Base-by-base conservation (phyloP, 2,797 vertebrate species). In the Sarcophilus harrisii region DNA sequence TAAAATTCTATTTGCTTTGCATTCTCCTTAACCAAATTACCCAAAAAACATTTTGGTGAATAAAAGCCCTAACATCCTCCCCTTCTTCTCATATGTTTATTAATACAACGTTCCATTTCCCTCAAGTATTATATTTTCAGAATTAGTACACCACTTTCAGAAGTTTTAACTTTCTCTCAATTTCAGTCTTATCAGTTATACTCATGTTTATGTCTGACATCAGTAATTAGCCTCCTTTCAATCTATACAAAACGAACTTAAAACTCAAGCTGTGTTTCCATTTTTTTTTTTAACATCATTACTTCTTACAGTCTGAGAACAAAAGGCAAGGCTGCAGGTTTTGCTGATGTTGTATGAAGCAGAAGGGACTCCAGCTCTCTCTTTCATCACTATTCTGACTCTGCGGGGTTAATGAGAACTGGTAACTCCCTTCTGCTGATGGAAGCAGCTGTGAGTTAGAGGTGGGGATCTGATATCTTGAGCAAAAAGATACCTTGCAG, bases 351-450 rank as follows among this genome's bases (percentile, higher is more conserved):
- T 30, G 49, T 54, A 55, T 55, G 30, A 57, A 45, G 90, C 29
- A 57, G 49, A 24, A 11, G 10, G 0, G 0, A 0, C 49, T 29
- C 27, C 0, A 0, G 11, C 0, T 0, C 29, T 57, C 30, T 0
- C 0, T 3, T 27, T 57, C 29, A 1, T 90, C 60, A 18, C 59
- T 3, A 1, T 38, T 11, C 13, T 0, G 1, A 29, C 92, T 93
- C 58, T 9, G 2, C 12, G 18, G 24, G 54, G 55, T 29, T 24
- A 9, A 10, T 28, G n/a, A 60, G 32, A 5, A 24, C 18, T 29
- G 21, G 3, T 16, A 0, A 0, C 45, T 28, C 4, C 49, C 27
- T 24, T 58, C 12, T 1, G 3, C 16, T 57, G 45, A 38, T 24
- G 2, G 73, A 32, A 62, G 52, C 87, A 14, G 89, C 29, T 92